A percentile compares a stretch with the other conserved stretches of the same genome.
Evolutionary conservation across 2,797 vertebrate genomes (phyloP).

Genomic region (Naso thynnoides): DNA sequence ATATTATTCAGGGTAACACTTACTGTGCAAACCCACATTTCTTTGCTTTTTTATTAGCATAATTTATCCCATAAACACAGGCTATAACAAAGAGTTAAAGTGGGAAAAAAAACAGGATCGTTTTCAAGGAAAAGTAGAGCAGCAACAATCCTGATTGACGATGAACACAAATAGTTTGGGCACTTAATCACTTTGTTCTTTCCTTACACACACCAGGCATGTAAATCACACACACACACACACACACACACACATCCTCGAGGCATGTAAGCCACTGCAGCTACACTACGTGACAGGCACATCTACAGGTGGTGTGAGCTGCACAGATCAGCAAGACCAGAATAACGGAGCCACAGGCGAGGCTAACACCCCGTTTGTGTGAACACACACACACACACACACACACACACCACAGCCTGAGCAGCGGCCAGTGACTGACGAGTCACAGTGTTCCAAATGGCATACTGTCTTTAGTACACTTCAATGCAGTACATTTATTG

Average conservation of each 20-base stretch:
- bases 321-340: slow-evolving; percentile 51
- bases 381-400: slow-evolving; percentile 4
- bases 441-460: slow-evolving; percentile 36
- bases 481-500: no score
- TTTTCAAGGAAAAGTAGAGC: slow-evolving; percentile 15
- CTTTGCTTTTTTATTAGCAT: no score
- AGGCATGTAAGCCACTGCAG: slow-evolving; percentile 59
- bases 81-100: background rate
- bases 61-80: background rate
- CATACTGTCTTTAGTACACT: no score
- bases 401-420: slow-evolving; percentile 11
- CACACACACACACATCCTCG: slow-evolving; percentile 35
- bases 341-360: slow-evolving; percentile 59
- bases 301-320: slow-evolving; percentile 68
- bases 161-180: background rate
- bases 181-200: slow-evolving; percentile 7
- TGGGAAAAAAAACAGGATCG: background rate
- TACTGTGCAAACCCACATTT: no score
- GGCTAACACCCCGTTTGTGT: slow-evolving; percentile 36
- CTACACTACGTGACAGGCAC: slow-evolving; percentile 56
- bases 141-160: slow-evolving; percentile 4
- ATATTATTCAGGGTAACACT: no score
- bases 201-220: slow-evolving; percentile 2
- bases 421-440: slow-evolving; percentile 21
- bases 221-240: slow-evolving; percentile 7